A percentile compares a stretch with the other conserved stretches of the same genome.
Conservation (phyloP, 2,888 invertebrate genomes). For the Tineola bisselliella region DNA sequence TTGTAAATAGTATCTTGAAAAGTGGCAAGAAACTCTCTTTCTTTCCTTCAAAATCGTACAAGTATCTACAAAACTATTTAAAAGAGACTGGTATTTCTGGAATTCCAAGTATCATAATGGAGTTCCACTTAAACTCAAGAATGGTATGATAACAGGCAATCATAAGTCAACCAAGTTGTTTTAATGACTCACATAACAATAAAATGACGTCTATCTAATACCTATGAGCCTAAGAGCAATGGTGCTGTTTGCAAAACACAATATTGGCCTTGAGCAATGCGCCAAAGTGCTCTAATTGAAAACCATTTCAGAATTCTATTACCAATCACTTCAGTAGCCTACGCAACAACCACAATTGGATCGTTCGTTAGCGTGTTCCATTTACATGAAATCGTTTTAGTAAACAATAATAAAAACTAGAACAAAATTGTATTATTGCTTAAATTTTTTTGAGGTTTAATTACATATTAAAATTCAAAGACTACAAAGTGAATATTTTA, state of each 20-base stretch:
- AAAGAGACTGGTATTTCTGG: too few species aligned
- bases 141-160: background rate
- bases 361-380: conserved; percentile 2
- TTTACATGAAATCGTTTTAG: background rate
- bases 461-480: background rate
- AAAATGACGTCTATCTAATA: background rate
- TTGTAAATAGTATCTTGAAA: too few species aligned
- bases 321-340: background rate
- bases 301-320: conserved; percentile 8
- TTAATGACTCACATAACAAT: conserved; percentile 1
- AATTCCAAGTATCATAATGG: background rate
- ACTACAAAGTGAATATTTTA: background rate
- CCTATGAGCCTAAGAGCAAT: background rate
- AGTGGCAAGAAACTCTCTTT: too few species aligned
- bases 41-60: too few species aligned
- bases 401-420: background rate
- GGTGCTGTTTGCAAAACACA: conserved; percentile 12
- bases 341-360: conserved; percentile 3
- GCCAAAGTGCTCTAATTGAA: conserved; percentile 14
- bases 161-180: background rate
- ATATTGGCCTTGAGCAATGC: conserved; percentile 13
- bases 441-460: background rate
- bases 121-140: background rate
- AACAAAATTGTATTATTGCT: background rate
- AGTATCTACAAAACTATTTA: too few species aligned